Evolutionary conservation across 2,797 vertebrate species (phyloP).

Genomic region (Hippopotamyrus pictus): DNA sequence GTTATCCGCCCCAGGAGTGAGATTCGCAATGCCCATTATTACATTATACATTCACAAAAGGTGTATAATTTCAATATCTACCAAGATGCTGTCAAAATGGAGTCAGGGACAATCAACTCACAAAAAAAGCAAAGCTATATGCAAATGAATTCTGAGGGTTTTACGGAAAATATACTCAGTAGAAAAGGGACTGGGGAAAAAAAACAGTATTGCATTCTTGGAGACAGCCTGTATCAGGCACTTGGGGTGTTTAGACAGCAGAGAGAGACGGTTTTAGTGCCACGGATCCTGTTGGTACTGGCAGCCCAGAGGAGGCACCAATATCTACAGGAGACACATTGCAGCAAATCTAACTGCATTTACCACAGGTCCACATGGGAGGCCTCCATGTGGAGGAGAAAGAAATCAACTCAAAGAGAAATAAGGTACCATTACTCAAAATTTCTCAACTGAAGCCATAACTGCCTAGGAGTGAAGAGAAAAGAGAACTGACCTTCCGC

Average conservation of each 20-base stretch:
- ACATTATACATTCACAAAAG: background rate
- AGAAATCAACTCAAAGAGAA: background rate
- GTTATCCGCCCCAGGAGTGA: slow-evolving; percentile 5
- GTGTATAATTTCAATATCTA: background rate
- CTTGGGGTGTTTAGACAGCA: background rate
- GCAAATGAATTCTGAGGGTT: background rate
- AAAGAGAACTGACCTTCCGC: background rate
- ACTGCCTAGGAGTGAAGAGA: background rate
- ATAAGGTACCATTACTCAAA: background rate
- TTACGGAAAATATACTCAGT: background rate
- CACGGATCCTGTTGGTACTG: slow-evolving; percentile 20
- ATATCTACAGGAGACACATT: background rate
- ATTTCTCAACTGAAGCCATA: background rate
- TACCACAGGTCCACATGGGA: background rate
- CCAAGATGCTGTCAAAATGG: background rate
- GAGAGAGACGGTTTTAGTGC: background rate
- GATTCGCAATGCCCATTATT: background rate
- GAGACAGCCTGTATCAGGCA: background rate
- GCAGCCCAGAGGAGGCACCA: background rate
- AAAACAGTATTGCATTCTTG: slow-evolving; percentile 7
- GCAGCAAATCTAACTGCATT: background rate
- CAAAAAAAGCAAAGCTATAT: background rate
- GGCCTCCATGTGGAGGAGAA: background rate
- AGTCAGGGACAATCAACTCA: background rate
- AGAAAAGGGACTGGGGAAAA: background rate